Base-by-base conservation (phyloP, 2,888 invertebrate species). In the Nemotelus nigrinus region DNA sequence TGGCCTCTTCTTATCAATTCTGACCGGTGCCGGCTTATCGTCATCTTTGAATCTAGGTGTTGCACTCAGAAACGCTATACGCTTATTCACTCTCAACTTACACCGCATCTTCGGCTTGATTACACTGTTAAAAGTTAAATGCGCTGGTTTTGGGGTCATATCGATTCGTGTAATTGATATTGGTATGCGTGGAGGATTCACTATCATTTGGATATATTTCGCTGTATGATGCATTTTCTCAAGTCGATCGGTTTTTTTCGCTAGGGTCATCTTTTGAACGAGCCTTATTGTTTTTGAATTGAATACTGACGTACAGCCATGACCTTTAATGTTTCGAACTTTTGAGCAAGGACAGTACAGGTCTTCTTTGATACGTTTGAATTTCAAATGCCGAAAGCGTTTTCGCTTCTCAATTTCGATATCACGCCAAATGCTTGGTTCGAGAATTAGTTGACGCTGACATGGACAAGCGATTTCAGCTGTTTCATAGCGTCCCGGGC, bases 261-360 rank as follows among this genome's bases (percentile, higher is more conserved):
- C 2, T 7, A 8, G 4, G 0, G 47, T 39, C 25, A n/a, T 2
- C n/a, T 5, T 50, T 53, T 68, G 47, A 3, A 50, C 41, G 8
- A 58, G 48, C 10, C 77, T 60, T 1, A 45, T 7, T 7, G 57
- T 50, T 64, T 81, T 82, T 55, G 83, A 82, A 39, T 81, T 82
- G 53, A 84, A 84, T 5, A 81, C 76, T 2, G 48, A 82, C 0
- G 79, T 80, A 81, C 82, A 82, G 0, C 84, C 84, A 4, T 80
- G 47, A 7, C 83, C 83, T 64, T 76, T 68, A 43, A 83, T 80
- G n/a, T 6, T 10, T 7, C 68, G 68, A 7, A n/a, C 3, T 0
- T 79, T 76, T 45, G 78, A 64, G 41, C 68, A 65, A 44, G 77
- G 44, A 55, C 80, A 79, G 58, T 75, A 75, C 2, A 63, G 47